Percentiles rank a stretch among this genome's conserved stretches.
phyloP scores from a whole-genome alignment of 2,888 invertebrate genomes.

The Stictocephala bisonia region DNA sequence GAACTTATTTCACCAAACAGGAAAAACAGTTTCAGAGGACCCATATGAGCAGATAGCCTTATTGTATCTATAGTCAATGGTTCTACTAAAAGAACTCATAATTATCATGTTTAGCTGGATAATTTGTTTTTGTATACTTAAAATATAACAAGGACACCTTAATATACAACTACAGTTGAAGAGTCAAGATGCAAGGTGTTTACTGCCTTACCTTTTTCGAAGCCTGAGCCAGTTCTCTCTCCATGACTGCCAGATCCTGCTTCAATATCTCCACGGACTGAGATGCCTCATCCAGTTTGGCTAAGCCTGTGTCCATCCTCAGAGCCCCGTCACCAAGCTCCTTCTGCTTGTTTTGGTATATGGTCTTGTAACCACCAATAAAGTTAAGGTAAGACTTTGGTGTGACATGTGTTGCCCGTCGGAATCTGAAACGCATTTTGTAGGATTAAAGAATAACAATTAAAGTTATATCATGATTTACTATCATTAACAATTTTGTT shows the following conservation, averaged over 20 bases:
- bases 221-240: constrained; percentile 91
- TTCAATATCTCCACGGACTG: constrained; percentile 92
- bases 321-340: constrained; percentile 91
- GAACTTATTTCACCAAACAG: too few species aligned
- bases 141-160: too few species aligned
- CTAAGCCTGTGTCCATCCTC: constrained; percentile 95
- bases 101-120: too few species aligned
- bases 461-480: too few species aligned
- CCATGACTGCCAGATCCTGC: constrained; percentile 93
- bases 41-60: too few species aligned
- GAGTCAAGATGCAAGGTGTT: too few species aligned
- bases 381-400: constrained; percentile 97
- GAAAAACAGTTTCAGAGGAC: too few species aligned
- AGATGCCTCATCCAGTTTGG: constrained; percentile 95
- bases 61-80: too few species aligned
- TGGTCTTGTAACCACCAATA: constrained; percentile 93
- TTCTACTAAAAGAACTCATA: too few species aligned
- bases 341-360: constrained; percentile 88
- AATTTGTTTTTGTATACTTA: too few species aligned
- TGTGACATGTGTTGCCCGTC: constrained; percentile 95
- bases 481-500: not conserved
- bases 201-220: constrained; percentile 93
- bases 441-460: too few species aligned
- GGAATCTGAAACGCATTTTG: constrained; percentile 70
- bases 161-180: too few species aligned